Conservation (phyloP, 2,888 invertebrate species). For the Polydrusus pterygomalis region DNA sequence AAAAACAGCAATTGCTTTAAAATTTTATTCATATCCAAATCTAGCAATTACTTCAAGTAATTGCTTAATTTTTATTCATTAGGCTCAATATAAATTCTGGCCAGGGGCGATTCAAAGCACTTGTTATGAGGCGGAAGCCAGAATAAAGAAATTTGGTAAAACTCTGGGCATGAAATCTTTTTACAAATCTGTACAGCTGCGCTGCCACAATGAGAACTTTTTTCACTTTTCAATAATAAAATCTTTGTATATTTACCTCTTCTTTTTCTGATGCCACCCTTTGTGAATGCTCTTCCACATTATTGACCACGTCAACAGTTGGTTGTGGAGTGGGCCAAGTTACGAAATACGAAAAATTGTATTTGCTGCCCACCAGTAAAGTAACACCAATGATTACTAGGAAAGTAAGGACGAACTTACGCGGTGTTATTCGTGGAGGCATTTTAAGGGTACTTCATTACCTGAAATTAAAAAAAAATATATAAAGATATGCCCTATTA, state of each 20-base stretch:
- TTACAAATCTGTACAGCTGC: too few relatives aligned
- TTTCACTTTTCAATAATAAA: too few relatives aligned
- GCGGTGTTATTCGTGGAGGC: constrained; percentile 71
- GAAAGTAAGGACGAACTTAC: constrained; percentile 69
- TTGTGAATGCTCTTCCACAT: constrained; percentile 53
- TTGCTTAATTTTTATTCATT: too few relatives aligned
- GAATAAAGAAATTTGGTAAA: too few relatives aligned
- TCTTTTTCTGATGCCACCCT: constrained; percentile 57
- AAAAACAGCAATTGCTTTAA: too few relatives aligned
- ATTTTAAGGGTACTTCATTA: constrained; percentile 69
- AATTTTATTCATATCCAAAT: too few relatives aligned
- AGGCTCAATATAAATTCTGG: too few relatives aligned
- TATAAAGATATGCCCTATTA: neutral
- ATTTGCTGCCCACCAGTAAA: constrained; percentile 69
- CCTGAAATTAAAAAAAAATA: constrained; percentile 54
- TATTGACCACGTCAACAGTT: constrained; percentile 8
- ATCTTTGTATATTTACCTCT: constrained; percentile 27
- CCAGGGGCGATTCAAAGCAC: too few relatives aligned
- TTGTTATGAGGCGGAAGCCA: too few relatives aligned
- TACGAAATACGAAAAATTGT: constrained; percentile 42
- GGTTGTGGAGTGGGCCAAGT: constrained; percentile 2
- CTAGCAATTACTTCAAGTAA: too few relatives aligned
- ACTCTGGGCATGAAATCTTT: too few relatives aligned
- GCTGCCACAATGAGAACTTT: too few relatives aligned
- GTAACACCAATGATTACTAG: constrained; percentile 74